phyloP scores from a whole-genome alignment of 2,888 invertebrate species.

The Sympetrum striolatum region DNA sequence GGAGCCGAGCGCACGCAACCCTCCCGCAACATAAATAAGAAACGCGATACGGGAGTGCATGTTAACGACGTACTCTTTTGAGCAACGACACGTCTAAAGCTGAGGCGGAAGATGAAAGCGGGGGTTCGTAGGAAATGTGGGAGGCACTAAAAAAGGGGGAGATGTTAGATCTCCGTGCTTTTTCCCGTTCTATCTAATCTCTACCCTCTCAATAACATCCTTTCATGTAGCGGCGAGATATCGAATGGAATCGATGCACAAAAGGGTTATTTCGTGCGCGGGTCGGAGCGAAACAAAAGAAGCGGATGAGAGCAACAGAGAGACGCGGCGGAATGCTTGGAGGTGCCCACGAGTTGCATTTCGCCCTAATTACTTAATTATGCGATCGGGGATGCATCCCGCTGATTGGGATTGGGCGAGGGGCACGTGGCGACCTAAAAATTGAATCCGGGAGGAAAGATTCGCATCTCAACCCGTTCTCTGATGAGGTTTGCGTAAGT shows the following conservation, averaged over 20 bases:
- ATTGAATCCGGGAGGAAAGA: too few relatives aligned
- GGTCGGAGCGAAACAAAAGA: background rate
- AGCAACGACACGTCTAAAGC: background rate
- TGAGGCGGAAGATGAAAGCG: background rate
- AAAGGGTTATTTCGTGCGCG: background rate
- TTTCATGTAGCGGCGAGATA: background rate
- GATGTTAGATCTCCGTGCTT: background rate
- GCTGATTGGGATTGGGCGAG: too few relatives aligned
- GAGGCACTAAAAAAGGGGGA: background rate
- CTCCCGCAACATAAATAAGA: slow-evolving; percentile 19
- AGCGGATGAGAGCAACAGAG: too few relatives aligned
- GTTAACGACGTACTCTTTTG: slow-evolving; percentile 34
- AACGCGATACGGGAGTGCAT: slow-evolving; percentile 9
- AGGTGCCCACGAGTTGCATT: too few relatives aligned
- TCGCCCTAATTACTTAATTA: too few relatives aligned
- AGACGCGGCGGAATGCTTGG: too few relatives aligned
- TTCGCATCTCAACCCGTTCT: too few relatives aligned
- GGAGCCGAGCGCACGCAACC: slow-evolving; percentile 6
- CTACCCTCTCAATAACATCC: background rate
- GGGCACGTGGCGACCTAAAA: too few relatives aligned
- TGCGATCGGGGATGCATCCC: too few relatives aligned
- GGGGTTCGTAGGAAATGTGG: background rate
- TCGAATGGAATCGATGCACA: background rate
- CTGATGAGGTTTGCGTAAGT: too few relatives aligned
- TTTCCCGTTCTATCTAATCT: background rate